Evolutionary conservation across 1,140 invertebrate genomes (phyloP).

Genomic region (Trialeurodes vaporariorum): DNA sequence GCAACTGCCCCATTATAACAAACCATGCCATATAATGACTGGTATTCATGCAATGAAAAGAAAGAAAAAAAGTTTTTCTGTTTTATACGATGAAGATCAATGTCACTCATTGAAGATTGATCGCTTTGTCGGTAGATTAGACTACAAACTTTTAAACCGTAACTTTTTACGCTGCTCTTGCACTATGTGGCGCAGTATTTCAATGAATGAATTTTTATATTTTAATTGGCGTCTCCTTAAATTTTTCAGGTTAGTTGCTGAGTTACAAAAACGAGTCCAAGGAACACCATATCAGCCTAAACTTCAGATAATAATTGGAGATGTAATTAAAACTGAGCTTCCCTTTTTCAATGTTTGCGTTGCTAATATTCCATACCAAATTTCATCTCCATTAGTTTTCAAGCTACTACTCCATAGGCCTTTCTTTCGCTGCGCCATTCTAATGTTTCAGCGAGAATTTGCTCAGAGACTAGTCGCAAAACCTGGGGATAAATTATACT

Average conservation of each 20-base stretch:
- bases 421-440: slow-evolving; percentile 81
- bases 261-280: slow-evolving; percentile 95
- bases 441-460: slow-evolving; percentile 99
- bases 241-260: slow-evolving; percentile 70
- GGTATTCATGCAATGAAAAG: too few species aligned
- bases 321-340: slow-evolving; percentile 86
- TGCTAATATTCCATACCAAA: slow-evolving; percentile 98
- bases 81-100: too few species aligned
- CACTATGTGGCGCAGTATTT: too few species aligned
- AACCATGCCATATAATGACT: too few species aligned
- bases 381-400: slow-evolving; percentile 96
- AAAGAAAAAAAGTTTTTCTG: too few species aligned
- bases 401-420: slow-evolving; percentile 87
- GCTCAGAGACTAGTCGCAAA: slow-evolving; percentile 92
- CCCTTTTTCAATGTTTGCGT: slow-evolving; percentile 99
- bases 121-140: background rate
- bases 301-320: slow-evolving; percentile 85
- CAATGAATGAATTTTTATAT: background rate
- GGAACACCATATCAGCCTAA: slow-evolving; percentile 76
- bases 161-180: background rate
- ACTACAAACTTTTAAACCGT: background rate
- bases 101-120: too few species aligned
- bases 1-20: too few species aligned
- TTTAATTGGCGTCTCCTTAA: background rate
- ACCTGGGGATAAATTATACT: slow-evolving; percentile 95